Evolutionary conservation across 2,113 vertebrate genomes (phyloP), one percentile per base, ranked within the genome.

Genomic region (Saccopteryx bilineata): DNA sequence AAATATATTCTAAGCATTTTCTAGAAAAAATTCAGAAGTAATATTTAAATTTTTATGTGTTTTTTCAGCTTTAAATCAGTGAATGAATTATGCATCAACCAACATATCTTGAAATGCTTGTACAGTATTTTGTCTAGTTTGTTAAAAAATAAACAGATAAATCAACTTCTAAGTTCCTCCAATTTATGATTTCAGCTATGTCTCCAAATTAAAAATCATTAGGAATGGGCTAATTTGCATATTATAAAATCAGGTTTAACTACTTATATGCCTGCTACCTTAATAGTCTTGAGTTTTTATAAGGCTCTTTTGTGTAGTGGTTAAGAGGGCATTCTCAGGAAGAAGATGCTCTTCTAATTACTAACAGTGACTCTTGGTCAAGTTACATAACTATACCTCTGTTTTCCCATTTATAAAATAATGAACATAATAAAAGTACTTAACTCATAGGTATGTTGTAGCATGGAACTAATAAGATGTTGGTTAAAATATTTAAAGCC

Each of bases 151-250:
- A 90, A 86, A 69, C 26, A 76, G 79, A 84, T 26, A 74, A 68
- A 60, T 79, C 56, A 80, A 17, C 54, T 69, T 81, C n/a, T 81
- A 61, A 85, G 12, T 52, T 69, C n/a, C 24, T 91, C 54, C 33
- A n/a, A 75, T 76, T 68, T 69, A 93, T 84, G 14, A 89, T 84
- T 94, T 94, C 18, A 78, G 61, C 31, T 78, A 21, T 69, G 17
- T 93, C 61, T 88, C 52, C 24, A 93, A 93, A 89, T 81, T 88
- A 91, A 74, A 95, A 91, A 91, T 97, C 52, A 88, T 83, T 91
- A 92, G 48, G 26, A 91, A 56, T 60, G 54, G 81, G 24, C 52
- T 58, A 39, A 39, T 28, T 54, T 90, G 26, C 82, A 72, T 72
- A 48, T 81, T 88, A 9, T 54, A 79, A 81, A 54, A 88, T 75